Conservation (phyloP, 2,113 vertebrate species). For the Anser brachyrhynchus region DNA sequence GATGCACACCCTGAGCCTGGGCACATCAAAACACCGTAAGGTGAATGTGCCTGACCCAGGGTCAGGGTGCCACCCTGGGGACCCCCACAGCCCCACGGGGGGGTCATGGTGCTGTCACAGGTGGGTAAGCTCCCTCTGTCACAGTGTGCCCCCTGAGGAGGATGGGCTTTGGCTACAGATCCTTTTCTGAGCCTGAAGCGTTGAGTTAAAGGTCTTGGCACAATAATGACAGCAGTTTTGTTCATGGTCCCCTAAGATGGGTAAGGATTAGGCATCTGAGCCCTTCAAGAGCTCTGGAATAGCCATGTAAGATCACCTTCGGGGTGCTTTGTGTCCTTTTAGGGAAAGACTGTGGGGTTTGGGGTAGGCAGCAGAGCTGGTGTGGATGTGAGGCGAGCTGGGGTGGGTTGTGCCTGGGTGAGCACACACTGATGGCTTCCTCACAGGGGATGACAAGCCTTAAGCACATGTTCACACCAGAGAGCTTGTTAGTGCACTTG, state of each 20-base stretch:
- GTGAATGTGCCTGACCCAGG: too few relatives aligned
- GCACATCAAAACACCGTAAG: too few relatives aligned
- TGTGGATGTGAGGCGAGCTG: neutral
- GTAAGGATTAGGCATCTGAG: neutral
- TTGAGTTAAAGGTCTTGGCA: accelerated
- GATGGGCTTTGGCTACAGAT: neutral
- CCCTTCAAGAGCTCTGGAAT: neutral
- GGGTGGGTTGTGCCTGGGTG: neutral
- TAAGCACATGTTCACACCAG: neutral
- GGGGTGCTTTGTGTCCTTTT: neutral
- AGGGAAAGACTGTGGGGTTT: neutral
- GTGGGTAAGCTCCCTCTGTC: too few relatives aligned
- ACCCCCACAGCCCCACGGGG: too few relatives aligned
- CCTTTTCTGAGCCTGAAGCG: accelerated
- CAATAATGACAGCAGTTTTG: accelerated
- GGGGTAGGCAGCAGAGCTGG: neutral
- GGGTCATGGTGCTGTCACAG: too few relatives aligned
- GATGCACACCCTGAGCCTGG: too few relatives aligned
- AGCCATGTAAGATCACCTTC: neutral
- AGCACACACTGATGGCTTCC: neutral
- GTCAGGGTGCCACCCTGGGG: too few relatives aligned
- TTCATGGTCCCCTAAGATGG: accelerated
- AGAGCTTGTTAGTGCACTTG: neutral
- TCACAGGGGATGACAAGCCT: neutral
- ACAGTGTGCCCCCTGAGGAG: too few relatives aligned